A percentile compares a stretch with the other conserved stretches of the same genome.
Conservation (phyloP, 1,140 invertebrate genomes). For the Myzus persicae region DNA sequence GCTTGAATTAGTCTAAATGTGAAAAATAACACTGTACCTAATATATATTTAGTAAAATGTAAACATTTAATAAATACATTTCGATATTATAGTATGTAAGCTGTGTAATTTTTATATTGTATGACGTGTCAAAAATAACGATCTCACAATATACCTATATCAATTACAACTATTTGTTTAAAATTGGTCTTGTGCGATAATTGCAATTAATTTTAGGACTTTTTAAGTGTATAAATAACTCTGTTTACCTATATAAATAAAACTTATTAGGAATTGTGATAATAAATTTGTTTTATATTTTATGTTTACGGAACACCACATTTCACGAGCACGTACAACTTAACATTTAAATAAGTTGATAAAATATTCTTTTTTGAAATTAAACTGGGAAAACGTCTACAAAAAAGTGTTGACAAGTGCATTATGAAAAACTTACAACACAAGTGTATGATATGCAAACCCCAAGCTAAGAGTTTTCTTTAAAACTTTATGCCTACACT, state of each 20-base stretch:
- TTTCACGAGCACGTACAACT: neutral
- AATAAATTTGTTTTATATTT: neutral
- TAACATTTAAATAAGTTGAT: neutral
- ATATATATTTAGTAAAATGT: neutral
- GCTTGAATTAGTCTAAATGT: neutral
- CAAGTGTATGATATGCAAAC: neutral
- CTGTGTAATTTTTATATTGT: neutral
- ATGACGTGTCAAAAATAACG: neutral
- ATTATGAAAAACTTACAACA: neutral
- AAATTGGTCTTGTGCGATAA: neutral
- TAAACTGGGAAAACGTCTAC: neutral
- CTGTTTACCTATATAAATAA: neutral
- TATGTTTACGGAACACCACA: neutral
- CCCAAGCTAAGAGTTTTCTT: neutral
- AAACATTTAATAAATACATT: neutral
- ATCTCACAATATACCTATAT: too few species aligned
- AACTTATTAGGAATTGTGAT: neutral
- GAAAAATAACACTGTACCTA: neutral
- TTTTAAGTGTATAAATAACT: neutral
- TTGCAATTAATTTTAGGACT: neutral
- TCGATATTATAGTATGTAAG: neutral
- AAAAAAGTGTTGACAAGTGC: neutral
- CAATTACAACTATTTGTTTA: neutral
- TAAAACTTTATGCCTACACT: neutral
- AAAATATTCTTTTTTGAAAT: neutral